phyloP scores from a whole-genome alignment of 2,113 vertebrate species.

The Erinaceus europaeus region DNA sequence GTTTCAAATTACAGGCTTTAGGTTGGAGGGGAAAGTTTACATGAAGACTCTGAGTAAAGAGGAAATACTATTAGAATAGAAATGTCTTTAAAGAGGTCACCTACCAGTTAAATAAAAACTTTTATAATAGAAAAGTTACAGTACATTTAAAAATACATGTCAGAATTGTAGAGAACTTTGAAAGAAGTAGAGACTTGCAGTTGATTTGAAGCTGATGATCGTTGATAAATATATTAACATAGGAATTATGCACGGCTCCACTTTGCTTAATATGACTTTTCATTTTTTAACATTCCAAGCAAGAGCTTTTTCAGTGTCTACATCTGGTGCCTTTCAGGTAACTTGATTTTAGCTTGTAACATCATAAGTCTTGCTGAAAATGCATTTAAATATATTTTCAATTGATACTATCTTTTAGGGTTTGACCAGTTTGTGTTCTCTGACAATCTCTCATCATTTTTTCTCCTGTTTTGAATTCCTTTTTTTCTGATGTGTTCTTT shows the following conservation, averaged over 20 bases:
- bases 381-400: background rate
- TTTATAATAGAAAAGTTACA: background rate
- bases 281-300: conserved; percentile 2
- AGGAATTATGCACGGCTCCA: background rate
- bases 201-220: background rate
- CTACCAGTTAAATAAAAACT: background rate
- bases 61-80: background rate
- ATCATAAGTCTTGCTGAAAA: conserved; percentile 35
- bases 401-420: background rate
- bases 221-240: conserved; percentile 3
- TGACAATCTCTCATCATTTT: background rate
- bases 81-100: background rate
- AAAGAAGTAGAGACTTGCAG: background rate
- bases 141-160: background rate
- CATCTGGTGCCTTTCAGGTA: conserved; percentile 31
- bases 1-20: background rate
- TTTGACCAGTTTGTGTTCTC: conserved; percentile 12
- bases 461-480: background rate
- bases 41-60: background rate
- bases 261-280: conserved; percentile 32
- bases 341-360: conserved; percentile 33
- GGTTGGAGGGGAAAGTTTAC: background rate
- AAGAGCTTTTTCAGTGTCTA: conserved; percentile 18
- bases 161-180: background rate
- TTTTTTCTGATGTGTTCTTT: conserved; percentile 7